Evolutionary conservation across 2,113 vertebrate species (phyloP).

Genomic region (Trematomus loennbergii): DNA sequence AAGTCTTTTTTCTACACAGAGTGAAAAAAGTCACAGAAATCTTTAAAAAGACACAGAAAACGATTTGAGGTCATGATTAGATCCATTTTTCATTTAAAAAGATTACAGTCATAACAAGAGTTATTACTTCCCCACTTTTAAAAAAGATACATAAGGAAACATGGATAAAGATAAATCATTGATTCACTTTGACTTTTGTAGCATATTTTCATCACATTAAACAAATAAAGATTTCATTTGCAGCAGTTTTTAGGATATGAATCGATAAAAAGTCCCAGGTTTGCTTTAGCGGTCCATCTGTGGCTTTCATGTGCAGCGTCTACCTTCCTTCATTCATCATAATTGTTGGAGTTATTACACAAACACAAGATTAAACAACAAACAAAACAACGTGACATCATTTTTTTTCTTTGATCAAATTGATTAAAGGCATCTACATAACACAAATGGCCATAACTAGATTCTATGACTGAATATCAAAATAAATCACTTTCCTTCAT

Average conservation of each 20-base stretch:
- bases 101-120: constrained; percentile 60
- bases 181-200: constrained; percentile 46
- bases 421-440: constrained; percentile 26
- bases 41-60: constrained; percentile 25
- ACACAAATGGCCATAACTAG: constrained; percentile 24
- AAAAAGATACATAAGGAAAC: constrained; percentile 46
- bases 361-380: constrained; percentile 6
- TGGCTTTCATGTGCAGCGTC: constrained; percentile 31
- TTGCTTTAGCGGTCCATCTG: not conserved
- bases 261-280: constrained; percentile 12
- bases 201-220: constrained; percentile 33
- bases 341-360: constrained; percentile 38
- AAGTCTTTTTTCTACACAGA: not conserved
- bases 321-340: constrained; percentile 73
- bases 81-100: constrained; percentile 46
- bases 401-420: constrained; percentile 21
- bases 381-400: constrained; percentile 22
- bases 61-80: constrained; percentile 17
- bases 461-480: constrained; percentile 41
- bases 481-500: constrained; percentile 73
- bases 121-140: constrained; percentile 36
- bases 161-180: constrained; percentile 20
- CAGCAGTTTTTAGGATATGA: constrained; percentile 8
- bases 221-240: constrained; percentile 13
- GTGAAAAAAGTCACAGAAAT: not conserved